phyloP scores from a whole-genome alignment of 2,113 vertebrate genomes.

The Ictalurus furcatus region DNA sequence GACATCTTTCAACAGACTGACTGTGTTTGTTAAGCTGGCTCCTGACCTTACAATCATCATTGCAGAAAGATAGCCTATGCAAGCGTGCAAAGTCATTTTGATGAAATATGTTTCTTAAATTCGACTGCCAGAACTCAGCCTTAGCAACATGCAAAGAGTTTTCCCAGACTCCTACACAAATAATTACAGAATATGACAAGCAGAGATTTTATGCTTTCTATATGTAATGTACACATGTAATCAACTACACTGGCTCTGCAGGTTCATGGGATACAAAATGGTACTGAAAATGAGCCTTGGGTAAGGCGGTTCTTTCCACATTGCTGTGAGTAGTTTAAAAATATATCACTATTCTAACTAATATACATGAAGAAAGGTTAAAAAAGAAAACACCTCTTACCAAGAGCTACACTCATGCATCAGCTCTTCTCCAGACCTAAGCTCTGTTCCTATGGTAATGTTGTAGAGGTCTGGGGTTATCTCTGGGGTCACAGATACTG shows the following conservation, averaged over 20 bases:
- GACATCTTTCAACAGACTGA: neutral
- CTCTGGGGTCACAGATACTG: constrained; percentile 40
- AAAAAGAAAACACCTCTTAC: constrained; percentile 58
- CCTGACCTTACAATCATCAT: neutral
- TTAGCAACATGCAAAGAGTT: neutral
- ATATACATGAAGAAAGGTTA: neutral
- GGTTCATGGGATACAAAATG: neutral
- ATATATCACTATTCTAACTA: neutral
- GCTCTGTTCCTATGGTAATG: constrained; percentile 71
- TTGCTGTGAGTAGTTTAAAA: neutral
- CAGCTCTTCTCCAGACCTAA: constrained; percentile 73
- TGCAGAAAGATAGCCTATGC: neutral
- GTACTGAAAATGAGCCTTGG: neutral
- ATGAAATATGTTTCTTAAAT: neutral
- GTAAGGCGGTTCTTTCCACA: neutral
- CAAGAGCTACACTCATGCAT: constrained; percentile 76
- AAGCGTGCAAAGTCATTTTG: neutral
- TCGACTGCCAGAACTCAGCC: neutral
- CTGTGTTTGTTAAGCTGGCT: neutral
- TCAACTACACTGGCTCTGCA: neutral
- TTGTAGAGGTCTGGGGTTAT: constrained; percentile 49
- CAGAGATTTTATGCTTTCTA: neutral
- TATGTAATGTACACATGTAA: neutral
- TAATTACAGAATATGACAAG: neutral
- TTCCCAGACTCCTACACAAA: neutral